Evolutionary conservation across 2,888 invertebrate species (phyloP).

Genomic region (Hirtodrosophila histrioides): DNA sequence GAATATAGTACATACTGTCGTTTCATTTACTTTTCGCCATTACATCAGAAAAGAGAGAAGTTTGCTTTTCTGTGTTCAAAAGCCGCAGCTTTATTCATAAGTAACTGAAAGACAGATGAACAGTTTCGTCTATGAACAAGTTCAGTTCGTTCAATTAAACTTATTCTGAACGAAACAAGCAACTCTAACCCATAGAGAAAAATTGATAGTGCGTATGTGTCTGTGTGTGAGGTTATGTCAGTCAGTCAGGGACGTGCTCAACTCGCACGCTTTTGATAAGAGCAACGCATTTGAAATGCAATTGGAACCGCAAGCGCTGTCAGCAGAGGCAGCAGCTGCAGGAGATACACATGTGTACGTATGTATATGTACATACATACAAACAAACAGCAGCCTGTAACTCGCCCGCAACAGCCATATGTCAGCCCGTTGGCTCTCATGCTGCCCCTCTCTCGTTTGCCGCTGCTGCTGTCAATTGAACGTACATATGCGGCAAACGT

Average conservation of each 20-base stretch:
- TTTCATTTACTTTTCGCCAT: too few species aligned
- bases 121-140: too few species aligned
- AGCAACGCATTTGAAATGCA: slow-evolving; percentile 69
- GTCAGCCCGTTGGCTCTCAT: slow-evolving; percentile 20
- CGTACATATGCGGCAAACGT: slow-evolving; percentile 34
- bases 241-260: slow-evolving; percentile 54
- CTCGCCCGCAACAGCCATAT: slow-evolving; percentile 5
- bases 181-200: too few species aligned
- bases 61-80: too few species aligned
- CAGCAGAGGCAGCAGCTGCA: slow-evolving; percentile 9
- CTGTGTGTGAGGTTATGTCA: slow-evolving; percentile 36
- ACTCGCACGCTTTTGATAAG: slow-evolving; percentile 74
- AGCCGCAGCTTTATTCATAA: too few species aligned
- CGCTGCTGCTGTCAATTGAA: slow-evolving; percentile 34
- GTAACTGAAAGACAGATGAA: too few species aligned
- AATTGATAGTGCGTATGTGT: neutral
- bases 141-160: too few species aligned
- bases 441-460: neutral
- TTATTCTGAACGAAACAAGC: too few species aligned
- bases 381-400: slow-evolving; percentile 1
- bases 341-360: neutral
- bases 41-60: too few species aligned
- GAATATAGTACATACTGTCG: too few species aligned
- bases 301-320: slow-evolving; percentile 55
- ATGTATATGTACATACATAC: too few species aligned